Base-by-base conservation (phyloP, 2,113 vertebrate genomes). In the Myiozetetes cayanensis region DNA sequence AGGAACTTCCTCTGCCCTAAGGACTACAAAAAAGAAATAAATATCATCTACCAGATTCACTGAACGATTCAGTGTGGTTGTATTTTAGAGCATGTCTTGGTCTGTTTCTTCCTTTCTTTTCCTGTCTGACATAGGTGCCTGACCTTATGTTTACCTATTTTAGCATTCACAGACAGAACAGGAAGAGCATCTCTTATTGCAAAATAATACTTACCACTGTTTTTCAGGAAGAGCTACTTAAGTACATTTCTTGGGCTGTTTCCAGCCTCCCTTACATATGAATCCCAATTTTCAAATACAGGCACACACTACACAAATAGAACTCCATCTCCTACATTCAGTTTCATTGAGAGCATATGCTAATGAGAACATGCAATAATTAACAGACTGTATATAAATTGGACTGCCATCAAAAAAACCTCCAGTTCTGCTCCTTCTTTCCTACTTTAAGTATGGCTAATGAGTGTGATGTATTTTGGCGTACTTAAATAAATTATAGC, bases 341-440 rank as follows among this genome's bases (percentile, higher is more conserved):
- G 37, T 94, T 95, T 85, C 50, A 52, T 72, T 95, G 49, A 86
- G 72, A 81, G 72, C 61, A 58, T 92, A 84, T 71, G 85, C 79
- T 92, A 81, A 96, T 86, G 33, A 86, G 76, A 86, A 71, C n/a
- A 78, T 83, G 35, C 17, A 65, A 81, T 95, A 96, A 84, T 86
- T 90, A 95, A 94, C 86, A 80, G 21, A n/a, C 46, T 80, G 41
- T 87, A 67, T 81, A 74, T 88, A 90, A 90, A 75, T 75, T 90
- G 68, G 39, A 94, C 80, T 81, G 25, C 28, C 28, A 47, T 74
- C 31, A 87, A 53, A 68, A 78, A 68, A 15, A 1, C 4, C 30
- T 89, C 5, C 47, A 90, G 17, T 89, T 92, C 44, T 84, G 15
- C 65, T 90, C 68, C 61, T 72, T 67, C 49, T 87, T 87, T 56